Evolutionary conservation across 2,113 vertebrate species (phyloP).

Genomic region (Alosa alosa): DNA sequence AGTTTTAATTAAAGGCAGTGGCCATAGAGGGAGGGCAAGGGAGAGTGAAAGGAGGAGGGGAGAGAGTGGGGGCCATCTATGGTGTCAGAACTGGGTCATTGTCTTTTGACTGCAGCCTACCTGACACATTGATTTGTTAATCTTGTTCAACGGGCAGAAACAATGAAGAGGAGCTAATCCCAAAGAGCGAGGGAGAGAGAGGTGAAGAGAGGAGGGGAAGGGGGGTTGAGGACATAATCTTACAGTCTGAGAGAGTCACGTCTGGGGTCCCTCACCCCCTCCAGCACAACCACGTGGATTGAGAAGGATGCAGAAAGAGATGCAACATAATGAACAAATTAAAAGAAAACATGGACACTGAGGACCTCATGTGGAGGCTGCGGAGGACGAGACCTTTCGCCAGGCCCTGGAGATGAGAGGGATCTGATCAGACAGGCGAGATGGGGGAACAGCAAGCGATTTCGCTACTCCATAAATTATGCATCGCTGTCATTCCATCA

Average conservation of each 20-base stretch:
- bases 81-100: slow-evolving; percentile 77
- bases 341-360: not conserved
- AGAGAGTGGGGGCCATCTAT: slow-evolving; percentile 37
- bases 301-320: not conserved
- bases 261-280: slow-evolving; percentile 57
- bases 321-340: not conserved
- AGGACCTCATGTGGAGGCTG: not conserved
- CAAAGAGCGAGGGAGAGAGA: slow-evolving; percentile 45
- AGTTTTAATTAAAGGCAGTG: slow-evolving; percentile 75
- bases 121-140: slow-evolving; percentile 81
- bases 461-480: slow-evolving; percentile 67
- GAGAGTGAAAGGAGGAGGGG: slow-evolving; percentile 16
- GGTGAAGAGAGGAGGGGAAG: not conserved
- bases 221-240: not conserved
- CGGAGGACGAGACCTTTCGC: slow-evolving; percentile 7
- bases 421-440: slow-evolving; percentile 63
- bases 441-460: slow-evolving; percentile 53
- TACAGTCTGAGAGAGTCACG: slow-evolving; percentile 57
- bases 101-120: slow-evolving; percentile 75
- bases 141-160: slow-evolving; percentile 78
- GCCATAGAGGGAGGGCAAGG: slow-evolving; percentile 32
- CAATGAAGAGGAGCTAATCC: slow-evolving; percentile 73
- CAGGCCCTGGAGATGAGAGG: slow-evolving; percentile 48
- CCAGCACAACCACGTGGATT: not conserved
- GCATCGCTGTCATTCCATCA: slow-evolving; percentile 72